These are phyloP conservation scores for Cervus canadensis DNA, from an alignment of 2,113 vertebrate species.

Conservation along the genomic window DNA sequence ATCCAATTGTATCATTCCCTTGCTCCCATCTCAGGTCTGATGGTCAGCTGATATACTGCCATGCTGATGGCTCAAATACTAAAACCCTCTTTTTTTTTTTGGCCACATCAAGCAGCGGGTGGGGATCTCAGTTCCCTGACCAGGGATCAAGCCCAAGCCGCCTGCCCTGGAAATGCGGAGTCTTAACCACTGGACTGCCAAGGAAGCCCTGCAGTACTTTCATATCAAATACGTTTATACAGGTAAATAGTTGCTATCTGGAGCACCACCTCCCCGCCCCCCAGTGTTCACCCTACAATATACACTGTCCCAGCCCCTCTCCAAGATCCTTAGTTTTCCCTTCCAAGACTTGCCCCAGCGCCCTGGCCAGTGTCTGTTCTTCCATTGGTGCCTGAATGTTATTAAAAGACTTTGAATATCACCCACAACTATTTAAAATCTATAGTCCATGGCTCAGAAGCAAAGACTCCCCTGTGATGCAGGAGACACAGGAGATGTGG, in stretches of 20 bases:
- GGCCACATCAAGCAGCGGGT: not conserved
- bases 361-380: not conserved
- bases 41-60: not conserved
- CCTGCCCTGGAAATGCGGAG: not conserved
- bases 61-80: not conserved
- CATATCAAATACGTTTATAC: not conserved
- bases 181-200: not conserved
- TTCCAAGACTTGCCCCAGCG: not conserved
- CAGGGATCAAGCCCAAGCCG: not conserved
- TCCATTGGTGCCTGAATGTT: not conserved
- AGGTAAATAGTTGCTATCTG: not conserved
- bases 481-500: not conserved
- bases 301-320: no score
- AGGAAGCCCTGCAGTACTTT: not conserved
- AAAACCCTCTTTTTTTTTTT: not conserved
- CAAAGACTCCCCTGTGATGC: not conserved
- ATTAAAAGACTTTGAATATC: not conserved
- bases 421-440: not conserved
- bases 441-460: not conserved
- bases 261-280: not conserved
- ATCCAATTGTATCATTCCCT: not conserved
- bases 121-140: not conserved
- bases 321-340: not conserved
- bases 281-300: rapidly evolving
- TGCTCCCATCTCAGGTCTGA: not conserved